A percentile compares a stretch with the other conserved stretches of the same genome.
Evolutionary conservation across 2,888 invertebrate species (phyloP).

Genomic region (Diabrotica balteata): DNA sequence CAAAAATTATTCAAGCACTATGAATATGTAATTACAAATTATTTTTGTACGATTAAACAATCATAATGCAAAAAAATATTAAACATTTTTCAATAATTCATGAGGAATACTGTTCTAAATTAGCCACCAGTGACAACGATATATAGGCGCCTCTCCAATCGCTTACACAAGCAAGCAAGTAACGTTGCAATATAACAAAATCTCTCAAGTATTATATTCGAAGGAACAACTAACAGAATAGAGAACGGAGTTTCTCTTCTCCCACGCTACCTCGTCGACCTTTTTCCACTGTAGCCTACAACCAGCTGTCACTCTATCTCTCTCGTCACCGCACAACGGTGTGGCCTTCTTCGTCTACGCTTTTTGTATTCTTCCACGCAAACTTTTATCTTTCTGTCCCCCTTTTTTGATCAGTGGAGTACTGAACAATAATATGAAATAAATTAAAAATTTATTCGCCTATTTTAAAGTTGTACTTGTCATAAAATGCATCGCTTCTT

Average conservation of each 20-base stretch:
- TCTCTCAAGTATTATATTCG: constrained; percentile 9
- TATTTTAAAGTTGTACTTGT: no score
- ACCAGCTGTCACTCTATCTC: constrained; percentile 30
- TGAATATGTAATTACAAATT: no score
- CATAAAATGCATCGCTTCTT: no score
- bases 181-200: constrained; percentile 7
- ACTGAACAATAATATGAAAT: constrained; percentile 3
- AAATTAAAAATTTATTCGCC: not conserved
- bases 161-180: constrained; percentile 4
- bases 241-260: constrained; percentile 37
- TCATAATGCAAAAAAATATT: no score
- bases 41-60: no score
- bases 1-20: no score
- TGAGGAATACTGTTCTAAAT: no score
- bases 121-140: no score
- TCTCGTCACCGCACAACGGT: constrained; percentile 14
- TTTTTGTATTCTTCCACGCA: constrained; percentile 29
- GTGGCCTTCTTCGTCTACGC: constrained; percentile 22
- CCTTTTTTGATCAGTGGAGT: constrained; percentile 27
- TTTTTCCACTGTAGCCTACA: constrained; percentile 41
- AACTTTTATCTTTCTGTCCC: constrained; percentile 31
- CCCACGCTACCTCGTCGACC: constrained; percentile 46
- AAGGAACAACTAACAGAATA: constrained; percentile 12
- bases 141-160: no score
- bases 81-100: no score